These are phyloP conservation scores for Zaprionus ghesquierei DNA, from an alignment of 1,140 invertebrate genomes.

Conservation along the genomic window DNA sequence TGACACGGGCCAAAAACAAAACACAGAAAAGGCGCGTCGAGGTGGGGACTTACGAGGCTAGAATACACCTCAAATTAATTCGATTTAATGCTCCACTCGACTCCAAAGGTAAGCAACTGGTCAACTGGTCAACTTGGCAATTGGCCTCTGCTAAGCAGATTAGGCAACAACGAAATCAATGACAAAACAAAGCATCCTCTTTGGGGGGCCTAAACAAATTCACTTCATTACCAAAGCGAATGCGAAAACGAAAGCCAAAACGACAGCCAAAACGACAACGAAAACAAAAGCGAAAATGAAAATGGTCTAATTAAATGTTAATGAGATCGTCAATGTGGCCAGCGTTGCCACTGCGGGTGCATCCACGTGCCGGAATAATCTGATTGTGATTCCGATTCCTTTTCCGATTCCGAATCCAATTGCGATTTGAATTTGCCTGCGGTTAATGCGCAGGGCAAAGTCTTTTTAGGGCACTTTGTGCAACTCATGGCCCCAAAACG, in stretches of 20 bases:
- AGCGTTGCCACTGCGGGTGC: neutral
- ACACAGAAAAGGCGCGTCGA: conserved; percentile 44
- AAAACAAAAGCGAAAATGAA: conserved; percentile 24
- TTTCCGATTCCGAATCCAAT: neutral
- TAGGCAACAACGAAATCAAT: conserved; percentile 74
- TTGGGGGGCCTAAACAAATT: conserved; percentile 62
- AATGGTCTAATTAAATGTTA: conserved; percentile 77
- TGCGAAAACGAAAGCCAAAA: neutral
- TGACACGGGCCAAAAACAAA: neutral
- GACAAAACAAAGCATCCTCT: conserved; percentile 50
- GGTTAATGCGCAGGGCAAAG: neutral
- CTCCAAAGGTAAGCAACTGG: conserved; percentile 29
- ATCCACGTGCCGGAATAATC: conserved; percentile 8
- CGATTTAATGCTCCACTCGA: conserved; percentile 66
- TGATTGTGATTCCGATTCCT: neutral
- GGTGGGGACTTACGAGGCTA: neutral
- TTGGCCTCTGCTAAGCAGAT: conserved; percentile 50
- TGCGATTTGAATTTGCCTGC: conserved; percentile 1
- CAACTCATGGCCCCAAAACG: neutral
- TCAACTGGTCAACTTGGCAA: conserved; percentile 7
- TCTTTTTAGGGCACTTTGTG: neutral
- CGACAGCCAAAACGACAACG: neutral
- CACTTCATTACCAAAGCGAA: conserved; percentile 57
- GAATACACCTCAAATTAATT: conserved; percentile 66
- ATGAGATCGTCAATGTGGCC: conserved; percentile 46